These are phyloP conservation scores for Drosophila navojoa DNA, from an alignment of 1,140 invertebrate species.

Conservation along the genomic window DNA sequence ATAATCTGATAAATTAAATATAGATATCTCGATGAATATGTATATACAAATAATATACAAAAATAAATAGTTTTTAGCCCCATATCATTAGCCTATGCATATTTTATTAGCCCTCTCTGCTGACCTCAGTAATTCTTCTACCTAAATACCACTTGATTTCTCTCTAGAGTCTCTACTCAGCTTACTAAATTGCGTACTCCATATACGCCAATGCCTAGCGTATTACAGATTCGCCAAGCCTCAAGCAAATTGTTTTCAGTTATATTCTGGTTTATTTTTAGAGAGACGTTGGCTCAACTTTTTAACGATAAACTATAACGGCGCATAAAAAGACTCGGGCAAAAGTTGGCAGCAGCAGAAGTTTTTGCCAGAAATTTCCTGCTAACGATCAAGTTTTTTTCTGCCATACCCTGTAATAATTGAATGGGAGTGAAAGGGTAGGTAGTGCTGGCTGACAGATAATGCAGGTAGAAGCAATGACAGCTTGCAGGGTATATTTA, in stretches of 20 bases:
- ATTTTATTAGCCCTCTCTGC: no score
- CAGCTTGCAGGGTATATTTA: no score
- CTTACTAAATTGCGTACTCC: no score
- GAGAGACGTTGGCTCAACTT: slow-evolving; percentile 38
- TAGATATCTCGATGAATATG: no score
- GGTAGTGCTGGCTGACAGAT: not conserved
- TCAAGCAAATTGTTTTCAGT: not conserved
- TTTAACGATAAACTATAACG: slow-evolving; percentile 77
- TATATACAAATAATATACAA: not conserved
- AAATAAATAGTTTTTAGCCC: not conserved
- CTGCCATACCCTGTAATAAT: slow-evolving; percentile 1
- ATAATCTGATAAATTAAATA: no score
- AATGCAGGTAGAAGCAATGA: no score
- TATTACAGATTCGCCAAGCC: not conserved
- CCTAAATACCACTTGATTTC: no score
- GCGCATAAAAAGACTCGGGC: slow-evolving; percentile 63
- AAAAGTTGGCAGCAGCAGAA: slow-evolving; percentile 55
- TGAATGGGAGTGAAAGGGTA: not conserved
- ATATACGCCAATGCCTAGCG: not conserved
- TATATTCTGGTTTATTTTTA: slow-evolving; percentile 35
- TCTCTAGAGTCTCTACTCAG: no score
- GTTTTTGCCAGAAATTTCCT: slow-evolving; percentile 68
- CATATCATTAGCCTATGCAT: no score
- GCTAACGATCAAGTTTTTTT: slow-evolving; percentile 71
- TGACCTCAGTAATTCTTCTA: no score